Conservation (phyloP, 2,888 invertebrate genomes). For the Eristalinus sepulchralis region DNA sequence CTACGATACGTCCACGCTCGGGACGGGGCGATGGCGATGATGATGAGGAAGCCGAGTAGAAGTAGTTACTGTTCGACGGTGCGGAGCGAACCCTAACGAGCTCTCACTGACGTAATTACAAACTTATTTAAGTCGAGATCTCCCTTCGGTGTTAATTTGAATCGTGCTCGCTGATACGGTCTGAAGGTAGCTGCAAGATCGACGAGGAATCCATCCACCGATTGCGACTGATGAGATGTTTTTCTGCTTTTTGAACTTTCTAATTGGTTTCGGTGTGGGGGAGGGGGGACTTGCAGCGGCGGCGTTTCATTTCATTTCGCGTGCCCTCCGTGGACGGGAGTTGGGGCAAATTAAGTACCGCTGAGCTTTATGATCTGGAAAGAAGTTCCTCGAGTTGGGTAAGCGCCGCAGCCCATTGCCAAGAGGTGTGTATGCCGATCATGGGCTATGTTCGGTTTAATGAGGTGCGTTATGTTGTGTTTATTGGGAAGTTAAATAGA, state of each 20-base stretch:
- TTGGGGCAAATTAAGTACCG: conserved; percentile 53
- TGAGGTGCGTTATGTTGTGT: background rate
- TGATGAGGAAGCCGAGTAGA: conserved; percentile 40
- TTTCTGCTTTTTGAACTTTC: conserved; percentile 66
- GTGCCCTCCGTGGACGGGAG: conserved; percentile 11
- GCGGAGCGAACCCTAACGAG: conserved; percentile 64
- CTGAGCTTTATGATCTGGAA: conserved; percentile 48
- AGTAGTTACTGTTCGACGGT: conserved; percentile 45
- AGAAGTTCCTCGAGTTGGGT: conserved; percentile 31
- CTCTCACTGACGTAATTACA: conserved; percentile 65
- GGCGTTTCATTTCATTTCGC: background rate
- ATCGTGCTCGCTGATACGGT: conserved; percentile 62
- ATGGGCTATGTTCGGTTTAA: background rate
- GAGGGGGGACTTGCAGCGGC: background rate
- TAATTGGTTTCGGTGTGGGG: conserved; percentile 49
- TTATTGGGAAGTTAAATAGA: background rate
- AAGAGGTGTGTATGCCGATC: background rate
- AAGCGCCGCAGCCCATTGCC: background rate
- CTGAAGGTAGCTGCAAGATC: conserved; percentile 16
- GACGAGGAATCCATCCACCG: background rate
- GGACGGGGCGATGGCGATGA: conserved; percentile 26
- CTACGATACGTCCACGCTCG: background rate
- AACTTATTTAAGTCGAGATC: conserved; percentile 64
- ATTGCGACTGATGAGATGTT: conserved; percentile 54
- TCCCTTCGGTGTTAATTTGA: conserved; percentile 71